Evolutionary conservation across 2,888 invertebrate genomes (phyloP).

Genomic region (Perizoma affinitatum): DNA sequence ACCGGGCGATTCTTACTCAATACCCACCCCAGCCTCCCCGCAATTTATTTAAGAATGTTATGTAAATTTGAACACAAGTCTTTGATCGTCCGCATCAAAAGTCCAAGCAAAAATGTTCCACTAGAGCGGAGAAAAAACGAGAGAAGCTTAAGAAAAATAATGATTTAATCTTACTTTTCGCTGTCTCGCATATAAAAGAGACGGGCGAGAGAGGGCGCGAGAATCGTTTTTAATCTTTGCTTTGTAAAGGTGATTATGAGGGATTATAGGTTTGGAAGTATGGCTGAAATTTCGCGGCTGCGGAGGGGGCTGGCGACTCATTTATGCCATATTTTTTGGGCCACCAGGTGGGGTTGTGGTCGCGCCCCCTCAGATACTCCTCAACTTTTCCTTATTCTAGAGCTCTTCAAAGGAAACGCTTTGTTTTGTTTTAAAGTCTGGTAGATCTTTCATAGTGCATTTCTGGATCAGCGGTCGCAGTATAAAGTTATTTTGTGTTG

Average conservation of each 20-base stretch:
- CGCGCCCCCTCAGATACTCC: conserved; percentile 63
- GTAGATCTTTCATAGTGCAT: conserved; percentile 53
- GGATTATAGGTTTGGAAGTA: conserved; percentile 85
- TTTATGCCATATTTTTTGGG: conserved; percentile 80
- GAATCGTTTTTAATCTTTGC: conserved; percentile 85
- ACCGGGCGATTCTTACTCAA: conserved; percentile 56
- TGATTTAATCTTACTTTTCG: conserved; percentile 85
- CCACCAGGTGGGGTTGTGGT: conserved; percentile 76
- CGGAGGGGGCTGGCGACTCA: conserved; percentile 68
- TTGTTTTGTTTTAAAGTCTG: conserved; percentile 63
- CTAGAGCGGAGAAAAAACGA: conserved; percentile 76
- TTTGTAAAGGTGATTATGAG: conserved; percentile 85
- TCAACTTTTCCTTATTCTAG: conserved; percentile 78
- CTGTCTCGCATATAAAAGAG: conserved; percentile 83
- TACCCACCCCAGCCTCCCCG: conserved; percentile 63
- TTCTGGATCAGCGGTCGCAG: conserved; percentile 59
- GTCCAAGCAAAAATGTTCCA: conserved; percentile 80
- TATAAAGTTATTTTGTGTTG: conserved; percentile 10
- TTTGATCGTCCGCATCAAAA: conserved; percentile 84
- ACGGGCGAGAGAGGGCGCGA: conserved; percentile 61
- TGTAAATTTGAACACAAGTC: conserved; percentile 84
- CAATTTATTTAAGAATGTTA: conserved; percentile 84
- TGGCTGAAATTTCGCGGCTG: conserved; percentile 81
- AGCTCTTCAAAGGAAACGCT: conserved; percentile 77
- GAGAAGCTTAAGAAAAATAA: conserved; percentile 84